A percentile compares a stretch with the other conserved stretches of the same genome.
phyloP scores from a whole-genome alignment of 64 coral and sea anemone species.

The Acropora tenuis region DNA sequence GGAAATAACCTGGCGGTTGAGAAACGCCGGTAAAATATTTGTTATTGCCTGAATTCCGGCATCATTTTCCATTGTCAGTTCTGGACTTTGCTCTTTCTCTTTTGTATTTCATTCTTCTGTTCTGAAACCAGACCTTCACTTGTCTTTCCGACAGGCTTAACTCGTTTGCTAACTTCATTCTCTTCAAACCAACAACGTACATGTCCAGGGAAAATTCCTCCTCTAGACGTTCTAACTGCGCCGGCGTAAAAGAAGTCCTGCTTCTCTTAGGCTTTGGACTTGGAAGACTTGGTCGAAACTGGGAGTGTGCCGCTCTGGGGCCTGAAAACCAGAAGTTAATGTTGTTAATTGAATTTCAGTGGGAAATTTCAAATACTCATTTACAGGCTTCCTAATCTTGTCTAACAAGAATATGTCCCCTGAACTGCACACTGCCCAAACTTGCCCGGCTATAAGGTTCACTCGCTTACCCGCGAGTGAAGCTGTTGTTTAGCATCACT shows the following conservation, averaged over 20 bases:
- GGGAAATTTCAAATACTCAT: too few species aligned
- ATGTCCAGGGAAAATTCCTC: slow-evolving; percentile 92
- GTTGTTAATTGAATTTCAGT: too few species aligned
- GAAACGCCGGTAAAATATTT: too few species aligned
- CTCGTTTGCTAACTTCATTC: slow-evolving; percentile 94
- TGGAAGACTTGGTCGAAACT: slow-evolving; percentile 23
- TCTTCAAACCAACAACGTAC: slow-evolving; percentile 98
- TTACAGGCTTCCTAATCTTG: too few species aligned
- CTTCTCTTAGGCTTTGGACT: slow-evolving; percentile 88
- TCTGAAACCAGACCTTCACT: slow-evolving; percentile 99
- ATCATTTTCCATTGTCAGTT: slow-evolving; percentile 62
- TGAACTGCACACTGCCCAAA: too few species aligned
- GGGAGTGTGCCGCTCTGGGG: slow-evolving; percentile 7
- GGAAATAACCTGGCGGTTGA: too few species aligned
- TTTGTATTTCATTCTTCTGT: slow-evolving; percentile 98
- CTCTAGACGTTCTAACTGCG: slow-evolving; percentile 91
- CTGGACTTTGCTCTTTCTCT: slow-evolving; percentile 83
- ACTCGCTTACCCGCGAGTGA: too few species aligned
- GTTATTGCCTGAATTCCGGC: too few species aligned
- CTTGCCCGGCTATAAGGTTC: too few species aligned
- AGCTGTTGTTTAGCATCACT: too few species aligned
- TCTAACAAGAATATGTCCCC: too few species aligned
- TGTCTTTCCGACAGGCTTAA: slow-evolving; percentile 89
- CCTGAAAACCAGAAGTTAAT: not conserved
- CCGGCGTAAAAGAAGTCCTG: slow-evolving; percentile 92